Base-by-base conservation (phyloP, 1,140 invertebrate species). In the Aphaenogaster rudis region DNA sequence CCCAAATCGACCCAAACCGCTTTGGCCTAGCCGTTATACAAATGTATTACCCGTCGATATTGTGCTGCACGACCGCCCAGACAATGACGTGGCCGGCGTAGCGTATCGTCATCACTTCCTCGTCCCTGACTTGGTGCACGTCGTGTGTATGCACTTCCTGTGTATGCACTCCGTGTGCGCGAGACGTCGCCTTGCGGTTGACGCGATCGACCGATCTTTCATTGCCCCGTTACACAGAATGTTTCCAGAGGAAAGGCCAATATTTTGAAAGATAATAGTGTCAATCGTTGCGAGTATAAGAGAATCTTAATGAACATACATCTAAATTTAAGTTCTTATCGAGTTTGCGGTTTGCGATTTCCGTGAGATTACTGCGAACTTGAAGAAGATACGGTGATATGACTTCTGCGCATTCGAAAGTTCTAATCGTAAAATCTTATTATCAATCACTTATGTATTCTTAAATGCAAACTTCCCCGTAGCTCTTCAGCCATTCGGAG, bases 31-130 rank as follows among this genome's bases (percentile, higher is more conserved):
- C 69, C 88, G 80, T 86, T 86, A 71, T 89, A 89, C 76, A 92
- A 91, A 88, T 81, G 84, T 92, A 91, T 92, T 92, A 92, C 91
- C 92, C 92, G 93, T 92, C 89, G 90, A 91, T 89, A 93, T 91
- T 93, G 89, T 92, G 90, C 92, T 76, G 88, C 81, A 64, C 91
- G 81, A 92, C 89, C 89, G 91, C 88, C 82, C 87, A 92, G 69
- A 91, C 84, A 87, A 89, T 82, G 74, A 91, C 63, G 54, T 82
- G 74, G 52, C 74, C 57, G 54, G 21, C 59, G 52, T 72, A 72
- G 80, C 77, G 80, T 64, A 64, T 84, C 67, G 57, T 90, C 66
- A 61, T 86, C 80, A 57, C 54, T 86, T 81, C 77, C 63, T 87
- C 76, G 72, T 76, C 67, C 74, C 77, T 72, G 79, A 86, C 67